These are phyloP conservation scores for Sebastes jordani DNA, from an alignment of 2,797 vertebrate genomes.

Conservation along the genomic window DNA sequence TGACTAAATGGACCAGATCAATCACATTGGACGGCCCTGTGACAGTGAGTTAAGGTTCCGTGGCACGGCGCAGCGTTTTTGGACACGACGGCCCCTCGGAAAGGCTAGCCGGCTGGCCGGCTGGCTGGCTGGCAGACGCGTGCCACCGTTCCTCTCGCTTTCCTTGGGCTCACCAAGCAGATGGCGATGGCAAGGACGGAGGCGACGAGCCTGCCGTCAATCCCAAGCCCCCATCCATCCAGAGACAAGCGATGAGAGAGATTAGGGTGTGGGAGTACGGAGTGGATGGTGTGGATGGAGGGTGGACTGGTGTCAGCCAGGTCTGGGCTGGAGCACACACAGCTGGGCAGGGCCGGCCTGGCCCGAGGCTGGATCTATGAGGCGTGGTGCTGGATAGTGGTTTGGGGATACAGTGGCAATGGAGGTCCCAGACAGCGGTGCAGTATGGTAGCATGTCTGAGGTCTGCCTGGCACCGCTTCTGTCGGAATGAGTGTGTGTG, in stretches of 20 bases:
- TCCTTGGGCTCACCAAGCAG: slow-evolving; percentile 81
- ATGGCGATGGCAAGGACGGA: slow-evolving; percentile 82
- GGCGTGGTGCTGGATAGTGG: slow-evolving; percentile 67
- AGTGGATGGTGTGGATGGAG: slow-evolving; percentile 50
- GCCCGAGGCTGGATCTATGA: slow-evolving; percentile 64
- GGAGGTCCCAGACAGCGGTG: slow-evolving; percentile 69
- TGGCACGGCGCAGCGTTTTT: slow-evolving; percentile 78
- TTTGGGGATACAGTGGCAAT: slow-evolving; percentile 69
- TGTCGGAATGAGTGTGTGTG: slow-evolving; percentile 63
- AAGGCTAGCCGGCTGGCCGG: slow-evolving; percentile 70
- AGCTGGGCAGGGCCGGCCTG: slow-evolving; percentile 62
- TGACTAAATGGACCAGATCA: slow-evolving; percentile 88
- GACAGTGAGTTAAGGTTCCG: slow-evolving; percentile 86
- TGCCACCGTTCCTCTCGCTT: slow-evolving; percentile 63
- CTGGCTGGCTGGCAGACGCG: slow-evolving; percentile 71
- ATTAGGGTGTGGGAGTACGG: slow-evolving; percentile 57
- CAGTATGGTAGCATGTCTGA: slow-evolving; percentile 76
- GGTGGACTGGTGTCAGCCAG: slow-evolving; percentile 52
- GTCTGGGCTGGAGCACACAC: slow-evolving; percentile 61
- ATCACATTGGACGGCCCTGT: slow-evolving; percentile 82
- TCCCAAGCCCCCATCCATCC: slow-evolving; percentile 70
- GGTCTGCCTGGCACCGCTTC: slow-evolving; percentile 78
- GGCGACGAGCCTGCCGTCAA: slow-evolving; percentile 71
- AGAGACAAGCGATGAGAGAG: slow-evolving; percentile 70
- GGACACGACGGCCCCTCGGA: slow-evolving; percentile 73